Base-by-base conservation (phyloP, 2,888 invertebrate genomes). In the Drosophila tripunctata region DNA sequence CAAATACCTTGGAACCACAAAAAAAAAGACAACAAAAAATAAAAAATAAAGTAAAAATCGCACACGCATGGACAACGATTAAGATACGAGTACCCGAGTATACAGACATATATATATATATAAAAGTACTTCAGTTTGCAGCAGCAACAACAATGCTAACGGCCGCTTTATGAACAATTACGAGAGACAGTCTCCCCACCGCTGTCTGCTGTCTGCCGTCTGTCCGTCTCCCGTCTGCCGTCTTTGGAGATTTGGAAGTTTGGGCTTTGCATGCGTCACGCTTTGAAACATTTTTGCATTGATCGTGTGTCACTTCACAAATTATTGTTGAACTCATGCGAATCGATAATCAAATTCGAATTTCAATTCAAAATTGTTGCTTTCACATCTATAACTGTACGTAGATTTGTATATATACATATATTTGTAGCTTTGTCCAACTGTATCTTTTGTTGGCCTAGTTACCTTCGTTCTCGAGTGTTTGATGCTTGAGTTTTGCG, bases 141-240 rank as follows among this genome's bases (percentile, higher is more conserved):
- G 12, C 61, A 57, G 38, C 30, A 43, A 35, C 55, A 60, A 40
- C 84, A 86, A 79, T 83, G 88, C 81, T 80, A 83, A 86, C 81
- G 78, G 84, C 87, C 87, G 82, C 88, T 86, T 88, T 87, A 88
- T 83, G 77, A 87, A 77, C 83, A 83, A 83, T 83, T 83, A 88
- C 73, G 36, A 44, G 38, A 54, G 33, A n/a, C n/a, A 38, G 36
- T 50, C 67, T 72, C 67, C 64, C 55, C 57, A 2, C 17, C 12
- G 19, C 24, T 40, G 21, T 7, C 14, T 5, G n/a, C 10, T 14
- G 15, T 30, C 19, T 10, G 12, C 21, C 3, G 24, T 12, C n/a
- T n/a, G n/a, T n/a, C n/a, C 19, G 12, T 6, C 12, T 8, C 15
- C 45, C 27, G 7, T 15, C 7, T 17, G 27, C 33, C n/a, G n/a